Percentiles rank a stretch among this genome's conserved stretches.
phyloP scores from a whole-genome alignment of 2,888 invertebrate species.

The Amiota minor region DNA sequence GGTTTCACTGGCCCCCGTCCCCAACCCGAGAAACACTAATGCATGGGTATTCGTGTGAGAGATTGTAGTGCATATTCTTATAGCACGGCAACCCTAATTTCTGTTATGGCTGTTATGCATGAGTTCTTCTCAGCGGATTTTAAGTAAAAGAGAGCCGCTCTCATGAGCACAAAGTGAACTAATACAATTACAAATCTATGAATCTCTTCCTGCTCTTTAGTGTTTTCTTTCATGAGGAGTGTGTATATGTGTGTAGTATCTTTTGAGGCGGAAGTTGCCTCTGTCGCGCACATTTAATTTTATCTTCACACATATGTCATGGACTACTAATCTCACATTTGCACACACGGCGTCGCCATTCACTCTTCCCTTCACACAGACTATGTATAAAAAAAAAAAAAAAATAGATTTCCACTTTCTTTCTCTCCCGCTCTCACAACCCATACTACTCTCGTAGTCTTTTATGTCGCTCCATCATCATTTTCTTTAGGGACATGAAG shows the following conservation, averaged over 20 bases:
- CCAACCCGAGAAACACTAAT: not conserved
- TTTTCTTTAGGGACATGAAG: not conserved
- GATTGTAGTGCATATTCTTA: not conserved
- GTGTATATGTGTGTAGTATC: not conserved
- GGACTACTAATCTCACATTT: constrained; percentile 42
- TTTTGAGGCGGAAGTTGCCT: constrained; percentile 51
- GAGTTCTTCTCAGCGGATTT: constrained; percentile 52
- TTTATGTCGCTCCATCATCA: constrained; percentile 22
- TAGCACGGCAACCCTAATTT: constrained; percentile 21
- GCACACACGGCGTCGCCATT: not conserved
- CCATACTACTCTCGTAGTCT: constrained; percentile 29
- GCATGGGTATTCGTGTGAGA: not conserved
- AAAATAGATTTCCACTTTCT: too few relatives aligned
- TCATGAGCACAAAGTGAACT: constrained; percentile 6
- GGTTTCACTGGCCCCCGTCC: constrained; percentile 43
- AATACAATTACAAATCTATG: not conserved
- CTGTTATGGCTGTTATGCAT: not conserved
- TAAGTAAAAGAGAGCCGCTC: constrained; percentile 54
- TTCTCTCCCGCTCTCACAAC: constrained; percentile 22
- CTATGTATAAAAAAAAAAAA: too few relatives aligned
- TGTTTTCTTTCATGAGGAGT: constrained; percentile 13
- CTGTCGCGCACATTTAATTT: constrained; percentile 61
- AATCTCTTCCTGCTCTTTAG: constrained; percentile 9
- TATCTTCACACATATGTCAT: constrained; percentile 65
- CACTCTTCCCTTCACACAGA: too few relatives aligned